Conservation (phyloP, 2,113 vertebrate genomes). For the Apeltes quadracus region DNA sequence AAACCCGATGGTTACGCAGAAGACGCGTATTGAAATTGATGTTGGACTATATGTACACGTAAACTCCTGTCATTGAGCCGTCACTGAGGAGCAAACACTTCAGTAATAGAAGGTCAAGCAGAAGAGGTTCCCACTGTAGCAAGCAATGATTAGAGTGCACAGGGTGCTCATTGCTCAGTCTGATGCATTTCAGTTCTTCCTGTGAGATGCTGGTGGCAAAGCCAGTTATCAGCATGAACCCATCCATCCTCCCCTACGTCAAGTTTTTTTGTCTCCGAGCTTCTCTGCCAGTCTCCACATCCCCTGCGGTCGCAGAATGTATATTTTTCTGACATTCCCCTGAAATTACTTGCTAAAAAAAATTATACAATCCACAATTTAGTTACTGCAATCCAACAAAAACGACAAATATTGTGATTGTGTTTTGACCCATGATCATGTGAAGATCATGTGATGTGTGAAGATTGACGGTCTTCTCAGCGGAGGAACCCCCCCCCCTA, state of each 20-base stretch:
- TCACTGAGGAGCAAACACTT: too few relatives aligned
- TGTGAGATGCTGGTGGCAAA: conserved; percentile 11
- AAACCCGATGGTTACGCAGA: conserved; percentile 1
- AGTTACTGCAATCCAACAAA: background rate
- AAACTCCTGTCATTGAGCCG: conserved; percentile 5
- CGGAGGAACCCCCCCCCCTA: conserved; percentile 48
- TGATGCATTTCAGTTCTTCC: conserved; percentile 16
- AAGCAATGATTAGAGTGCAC: conserved; percentile 10
- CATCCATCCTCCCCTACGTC: conserved; percentile 9
- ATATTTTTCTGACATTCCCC: too few relatives aligned
- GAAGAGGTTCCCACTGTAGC: too few relatives aligned
- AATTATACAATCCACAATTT: too few relatives aligned
- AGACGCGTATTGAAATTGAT: background rate
- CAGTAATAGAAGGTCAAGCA: too few relatives aligned
- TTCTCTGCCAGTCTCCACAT: conserved; percentile 27
- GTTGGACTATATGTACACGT: background rate
- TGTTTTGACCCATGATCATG: conserved; percentile 32
- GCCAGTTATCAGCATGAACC: conserved; percentile 33
- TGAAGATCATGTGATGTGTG: too few relatives aligned
- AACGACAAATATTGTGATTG: conserved; percentile 6
- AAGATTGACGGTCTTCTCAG: conserved; percentile 30
- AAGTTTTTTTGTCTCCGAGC: conserved; percentile 43
- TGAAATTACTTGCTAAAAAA: too few relatives aligned
- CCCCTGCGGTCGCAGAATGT: conserved; percentile 4
- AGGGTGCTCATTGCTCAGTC: background rate